Percentiles rank a stretch among this genome's conserved stretches.
Conservation (phyloP, 2,888 invertebrate species). For the Laspeyria flexula region DNA sequence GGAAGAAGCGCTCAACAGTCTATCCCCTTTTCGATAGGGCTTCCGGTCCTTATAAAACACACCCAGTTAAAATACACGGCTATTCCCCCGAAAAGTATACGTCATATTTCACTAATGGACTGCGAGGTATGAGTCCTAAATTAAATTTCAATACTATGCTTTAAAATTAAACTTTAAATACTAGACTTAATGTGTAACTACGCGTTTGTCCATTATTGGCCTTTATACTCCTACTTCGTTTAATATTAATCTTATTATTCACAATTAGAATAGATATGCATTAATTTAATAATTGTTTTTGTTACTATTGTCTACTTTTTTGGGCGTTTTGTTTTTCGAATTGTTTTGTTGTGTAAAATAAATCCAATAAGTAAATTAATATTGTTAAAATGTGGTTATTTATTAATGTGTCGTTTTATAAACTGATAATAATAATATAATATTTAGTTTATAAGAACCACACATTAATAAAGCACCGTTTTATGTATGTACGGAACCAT, state of each 20-base stretch:
- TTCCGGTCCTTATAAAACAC: constrained; percentile 51
- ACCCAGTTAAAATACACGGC: constrained; percentile 67
- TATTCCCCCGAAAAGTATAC: constrained; percentile 77
- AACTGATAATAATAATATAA: too few relatives aligned
- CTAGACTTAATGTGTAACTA: neutral
- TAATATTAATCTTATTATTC: too few relatives aligned
- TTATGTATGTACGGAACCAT: too few relatives aligned
- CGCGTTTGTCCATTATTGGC: neutral
- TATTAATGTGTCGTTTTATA: too few relatives aligned
- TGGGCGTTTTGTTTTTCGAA: too few relatives aligned
- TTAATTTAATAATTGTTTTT: constrained; percentile 36
- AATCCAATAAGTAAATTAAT: constrained; percentile 4
- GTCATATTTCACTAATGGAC: constrained; percentile 69
- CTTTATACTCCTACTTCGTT: too few relatives aligned
- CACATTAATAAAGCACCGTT: too few relatives aligned
- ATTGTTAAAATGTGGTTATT: neutral
- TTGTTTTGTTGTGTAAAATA: constrained; percentile 14
- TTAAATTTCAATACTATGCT: constrained; percentile 48
- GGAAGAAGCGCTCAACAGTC: constrained; percentile 74
- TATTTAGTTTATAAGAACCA: too few relatives aligned
- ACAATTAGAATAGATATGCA: too few relatives aligned
- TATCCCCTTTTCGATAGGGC: constrained; percentile 65
- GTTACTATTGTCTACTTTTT: constrained; percentile 29
- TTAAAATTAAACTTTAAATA: neutral
- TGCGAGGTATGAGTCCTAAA: constrained; percentile 52